Percentiles rank a stretch among this genome's conserved stretches.
These are phyloP conservation scores for Heliconius hortense DNA, from an alignment of 2,888 invertebrate species.

Conservation along the genomic window DNA sequence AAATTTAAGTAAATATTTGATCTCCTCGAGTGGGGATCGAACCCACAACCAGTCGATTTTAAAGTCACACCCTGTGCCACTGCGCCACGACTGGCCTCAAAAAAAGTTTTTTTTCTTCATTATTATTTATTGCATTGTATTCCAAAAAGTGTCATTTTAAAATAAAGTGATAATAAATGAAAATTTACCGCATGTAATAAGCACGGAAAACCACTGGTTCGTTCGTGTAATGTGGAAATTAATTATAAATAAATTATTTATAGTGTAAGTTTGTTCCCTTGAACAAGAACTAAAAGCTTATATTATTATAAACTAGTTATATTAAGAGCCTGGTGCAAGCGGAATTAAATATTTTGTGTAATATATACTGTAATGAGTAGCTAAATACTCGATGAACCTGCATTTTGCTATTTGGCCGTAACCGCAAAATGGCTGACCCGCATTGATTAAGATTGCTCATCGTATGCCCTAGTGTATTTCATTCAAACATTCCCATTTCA, in stretches of 20 bases:
- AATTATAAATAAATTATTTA: background rate
- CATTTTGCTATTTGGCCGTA: constrained; percentile 37
- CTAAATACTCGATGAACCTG: constrained; percentile 29
- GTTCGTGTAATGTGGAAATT: background rate
- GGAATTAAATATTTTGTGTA: constrained; percentile 8
- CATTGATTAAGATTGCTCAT: constrained; percentile 42
- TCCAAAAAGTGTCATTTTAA: background rate
- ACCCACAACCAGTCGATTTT: no score
- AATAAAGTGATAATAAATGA: background rate
- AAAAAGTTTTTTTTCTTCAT: background rate
- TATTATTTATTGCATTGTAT: background rate
- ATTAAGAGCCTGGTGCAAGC: background rate
- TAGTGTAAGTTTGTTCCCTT: background rate
- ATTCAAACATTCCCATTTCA: constrained; percentile 30
- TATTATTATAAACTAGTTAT: background rate
- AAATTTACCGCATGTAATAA: background rate
- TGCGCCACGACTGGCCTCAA: no score
- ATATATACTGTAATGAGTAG: constrained; percentile 23
- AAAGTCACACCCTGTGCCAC: no score
- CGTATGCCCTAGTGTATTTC: constrained; percentile 17
- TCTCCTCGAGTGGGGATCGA: no score
- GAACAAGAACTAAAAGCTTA: background rate
- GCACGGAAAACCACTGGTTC: background rate
- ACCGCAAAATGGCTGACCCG: constrained; percentile 40
- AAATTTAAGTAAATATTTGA: no score